A percentile compares a stretch with the other conserved stretches of the same genome.
These are phyloP conservation scores for Himantopus leucocephalus DNA, from an alignment of 2,113 vertebrate species.

Conservation along the genomic window DNA sequence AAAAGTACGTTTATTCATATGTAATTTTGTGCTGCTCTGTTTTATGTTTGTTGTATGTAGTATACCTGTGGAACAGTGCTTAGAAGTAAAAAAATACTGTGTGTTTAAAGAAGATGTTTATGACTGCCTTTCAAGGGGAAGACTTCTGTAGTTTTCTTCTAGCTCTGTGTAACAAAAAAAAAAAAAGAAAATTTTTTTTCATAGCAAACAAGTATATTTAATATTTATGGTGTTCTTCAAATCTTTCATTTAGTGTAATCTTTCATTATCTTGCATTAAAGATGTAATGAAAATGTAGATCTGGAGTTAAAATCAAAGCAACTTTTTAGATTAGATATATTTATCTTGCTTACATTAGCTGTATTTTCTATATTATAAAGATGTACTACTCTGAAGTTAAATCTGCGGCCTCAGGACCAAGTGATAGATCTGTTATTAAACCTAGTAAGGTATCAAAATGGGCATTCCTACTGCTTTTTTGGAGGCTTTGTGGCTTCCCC, in stretches of 20 bases:
- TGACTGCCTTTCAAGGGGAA: not conserved
- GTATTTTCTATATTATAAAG: not conserved
- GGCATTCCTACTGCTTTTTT: not conserved
- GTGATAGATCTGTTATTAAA: not conserved
- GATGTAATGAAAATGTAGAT: not conserved
- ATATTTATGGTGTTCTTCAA: not conserved
- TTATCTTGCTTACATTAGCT: not conserved
- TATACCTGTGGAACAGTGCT: not conserved
- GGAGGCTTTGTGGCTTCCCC: not conserved
- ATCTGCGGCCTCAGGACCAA: not conserved
- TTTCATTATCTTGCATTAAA: not conserved
- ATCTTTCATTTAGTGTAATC: not conserved
- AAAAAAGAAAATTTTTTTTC: not conserved
- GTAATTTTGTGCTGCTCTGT: not conserved
- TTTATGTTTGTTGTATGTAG: not conserved
- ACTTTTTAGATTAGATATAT: not conserved
- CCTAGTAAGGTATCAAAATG: not conserved
- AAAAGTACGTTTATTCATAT: not conserved
- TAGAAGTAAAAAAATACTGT: not conserved
- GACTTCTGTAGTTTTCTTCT: not conserved
- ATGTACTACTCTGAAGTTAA: not conserved
- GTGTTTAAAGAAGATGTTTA: not conserved
- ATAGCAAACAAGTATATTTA: not conserved
- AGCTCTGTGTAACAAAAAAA: not conserved
- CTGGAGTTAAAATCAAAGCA: not conserved